phyloP scores from a whole-genome alignment of 1,140 invertebrate species.

The Drosophila mauritiana region DNA sequence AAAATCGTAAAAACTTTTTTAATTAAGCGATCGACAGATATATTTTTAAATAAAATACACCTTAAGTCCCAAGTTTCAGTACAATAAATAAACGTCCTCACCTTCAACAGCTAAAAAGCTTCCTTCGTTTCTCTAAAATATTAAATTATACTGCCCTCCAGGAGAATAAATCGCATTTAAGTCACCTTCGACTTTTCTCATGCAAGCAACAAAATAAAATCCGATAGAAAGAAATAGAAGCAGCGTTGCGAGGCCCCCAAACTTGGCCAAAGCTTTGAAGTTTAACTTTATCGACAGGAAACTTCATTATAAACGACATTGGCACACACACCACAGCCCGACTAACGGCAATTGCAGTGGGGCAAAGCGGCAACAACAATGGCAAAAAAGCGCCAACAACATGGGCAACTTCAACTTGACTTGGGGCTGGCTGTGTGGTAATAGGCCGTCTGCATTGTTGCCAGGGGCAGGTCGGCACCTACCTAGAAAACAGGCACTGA shows the following conservation, averaged over 20 bases:
- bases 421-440: conserved; percentile 55
- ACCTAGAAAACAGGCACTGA: conserved; percentile 7
- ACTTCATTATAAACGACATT: conserved; percentile 83
- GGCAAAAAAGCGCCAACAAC: conserved; percentile 40
- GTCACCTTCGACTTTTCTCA: conserved; percentile 57
- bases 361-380: conserved; percentile 30
- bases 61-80: neutral
- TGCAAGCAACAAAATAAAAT: conserved; percentile 26
- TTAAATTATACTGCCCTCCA: conserved; percentile 17
- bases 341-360: conserved; percentile 55
- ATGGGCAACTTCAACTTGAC: conserved; percentile 55
- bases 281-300: conserved; percentile 79
- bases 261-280: conserved; percentile 57
- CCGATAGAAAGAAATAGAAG: conserved; percentile 5
- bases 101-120: neutral
- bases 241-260: conserved; percentile 22
- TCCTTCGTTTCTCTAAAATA: conserved; percentile 6
- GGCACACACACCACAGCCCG: conserved; percentile 31
- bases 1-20: no score
- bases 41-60: neutral
- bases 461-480: conserved; percentile 36
- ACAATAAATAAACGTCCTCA: neutral
- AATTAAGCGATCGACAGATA: no score
- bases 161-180: conserved; percentile 50
- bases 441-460: conserved; percentile 56